A percentile compares a stretch with the other conserved stretches of the same genome.
Evolutionary conservation across 2,797 vertebrate genomes (phyloP).

Genomic region (Sebastes vulpes): DNA sequence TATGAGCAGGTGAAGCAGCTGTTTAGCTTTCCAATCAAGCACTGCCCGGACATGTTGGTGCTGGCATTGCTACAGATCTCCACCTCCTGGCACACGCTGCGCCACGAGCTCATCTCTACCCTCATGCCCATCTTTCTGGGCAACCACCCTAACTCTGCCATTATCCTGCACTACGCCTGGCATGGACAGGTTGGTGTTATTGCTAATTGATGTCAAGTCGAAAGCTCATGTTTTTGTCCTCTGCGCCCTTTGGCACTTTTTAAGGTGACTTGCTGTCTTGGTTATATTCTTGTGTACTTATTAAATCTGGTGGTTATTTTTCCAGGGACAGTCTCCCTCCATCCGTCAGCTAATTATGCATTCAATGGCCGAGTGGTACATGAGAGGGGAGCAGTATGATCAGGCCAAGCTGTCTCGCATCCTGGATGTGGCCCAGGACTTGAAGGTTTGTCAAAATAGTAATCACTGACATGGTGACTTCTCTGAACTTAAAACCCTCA

Average conservation of each 20-base stretch:
- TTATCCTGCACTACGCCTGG: slow-evolving; percentile 99
- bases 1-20: slow-evolving; percentile 99
- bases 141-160: slow-evolving; percentile 99
- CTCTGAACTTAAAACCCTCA: not conserved
- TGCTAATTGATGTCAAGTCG: not conserved
- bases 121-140: slow-evolving; percentile 99
- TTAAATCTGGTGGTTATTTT: not conserved
- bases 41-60: slow-evolving; percentile 99
- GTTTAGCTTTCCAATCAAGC: slow-evolving; percentile 98
- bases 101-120: slow-evolving; percentile 98
- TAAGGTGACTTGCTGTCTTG: not conserved
- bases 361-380: slow-evolving; percentile 99
- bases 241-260: not conserved
- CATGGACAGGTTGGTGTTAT: slow-evolving; percentile 93
- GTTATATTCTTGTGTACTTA: not conserved
- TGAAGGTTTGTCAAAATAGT: slow-evolving; percentile 90
- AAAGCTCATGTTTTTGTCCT: not conserved
- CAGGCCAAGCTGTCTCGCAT: slow-evolving; percentile 98
- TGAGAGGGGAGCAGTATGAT: slow-evolving; percentile 99
- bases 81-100: slow-evolving; percentile 97
- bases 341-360: slow-evolving; percentile 99
- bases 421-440: slow-evolving; percentile 98
- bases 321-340: slow-evolving; percentile 95
- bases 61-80: slow-evolving; percentile 97
- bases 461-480: not conserved